These are phyloP conservation scores for Sceloporus tristichus DNA, from an alignment of 2,113 vertebrate genomes.

Conservation along the genomic window DNA sequence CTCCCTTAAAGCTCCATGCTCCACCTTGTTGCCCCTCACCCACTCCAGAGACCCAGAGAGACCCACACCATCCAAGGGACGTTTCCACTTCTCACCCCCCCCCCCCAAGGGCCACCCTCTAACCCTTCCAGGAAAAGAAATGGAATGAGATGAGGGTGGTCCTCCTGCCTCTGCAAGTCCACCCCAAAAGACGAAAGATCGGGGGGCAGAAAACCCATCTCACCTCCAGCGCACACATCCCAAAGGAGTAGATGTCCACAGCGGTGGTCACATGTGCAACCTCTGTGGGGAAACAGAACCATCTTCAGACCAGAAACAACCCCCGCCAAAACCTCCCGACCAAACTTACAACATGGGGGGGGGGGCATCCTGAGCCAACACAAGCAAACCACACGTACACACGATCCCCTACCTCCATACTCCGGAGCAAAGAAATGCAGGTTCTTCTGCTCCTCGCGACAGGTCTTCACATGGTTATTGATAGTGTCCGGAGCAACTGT, in stretches of 20 bases:
- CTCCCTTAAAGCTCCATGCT: too few species aligned
- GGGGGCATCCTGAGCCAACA: neutral
- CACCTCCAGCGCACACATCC: constrained; percentile 99
- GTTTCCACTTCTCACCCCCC: too few species aligned
- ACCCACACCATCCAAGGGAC: too few species aligned
- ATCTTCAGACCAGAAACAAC: neutral
- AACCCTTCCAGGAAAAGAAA: neutral
- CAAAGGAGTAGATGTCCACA: constrained; percentile 98
- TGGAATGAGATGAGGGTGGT: too few species aligned
- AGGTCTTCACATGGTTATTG: constrained; percentile 99
- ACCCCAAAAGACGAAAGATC: neutral
- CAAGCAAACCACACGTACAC: neutral
- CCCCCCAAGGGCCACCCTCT: too few species aligned
- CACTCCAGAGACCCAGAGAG: too few species aligned
- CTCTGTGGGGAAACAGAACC: constrained; percentile 73
- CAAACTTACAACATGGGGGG: neutral
- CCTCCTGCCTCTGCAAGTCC: neutral
- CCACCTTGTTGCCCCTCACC: too few species aligned
- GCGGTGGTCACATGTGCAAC: constrained; percentile 96
- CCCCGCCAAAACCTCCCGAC: too few species aligned
- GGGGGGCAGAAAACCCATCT: constrained; percentile 54
- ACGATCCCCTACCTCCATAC: constrained; percentile 87
- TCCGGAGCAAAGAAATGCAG: constrained; percentile 99
- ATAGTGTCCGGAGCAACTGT: constrained; percentile 98
- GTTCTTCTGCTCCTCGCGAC: constrained; percentile 98